Percentiles rank a stretch among this genome's conserved stretches.
Evolutionary conservation across 2,888 invertebrate species (phyloP).

Genomic region (Crossocerus cetratus): DNA sequence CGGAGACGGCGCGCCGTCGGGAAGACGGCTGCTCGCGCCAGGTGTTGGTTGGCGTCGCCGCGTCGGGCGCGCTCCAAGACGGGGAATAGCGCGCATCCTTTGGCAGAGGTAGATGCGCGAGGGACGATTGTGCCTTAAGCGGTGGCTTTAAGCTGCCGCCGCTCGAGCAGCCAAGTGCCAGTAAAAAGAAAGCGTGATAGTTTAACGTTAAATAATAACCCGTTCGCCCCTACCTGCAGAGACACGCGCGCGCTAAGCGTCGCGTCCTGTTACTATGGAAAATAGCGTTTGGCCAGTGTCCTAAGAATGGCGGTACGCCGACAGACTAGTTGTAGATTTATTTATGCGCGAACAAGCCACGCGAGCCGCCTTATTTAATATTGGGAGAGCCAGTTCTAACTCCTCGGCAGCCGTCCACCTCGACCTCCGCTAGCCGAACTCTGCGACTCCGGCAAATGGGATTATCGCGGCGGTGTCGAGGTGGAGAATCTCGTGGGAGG

Average conservation of each 20-base stretch:
- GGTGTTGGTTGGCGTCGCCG: conserved; percentile 46
- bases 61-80: conserved; percentile 42
- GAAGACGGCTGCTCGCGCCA: conserved; percentile 29
- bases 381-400: background rate
- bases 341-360: conserved; percentile 27
- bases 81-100: conserved; percentile 33
- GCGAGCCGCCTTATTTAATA: conserved; percentile 20
- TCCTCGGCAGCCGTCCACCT: background rate
- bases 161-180: conserved; percentile 38
- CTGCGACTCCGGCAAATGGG: background rate
- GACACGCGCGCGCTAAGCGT: background rate
- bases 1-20: conserved; percentile 28
- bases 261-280: background rate
- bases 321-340: conserved; percentile 34
- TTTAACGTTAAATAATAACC: conserved; percentile 54
- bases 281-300: conserved; percentile 40
- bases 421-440: background rate
- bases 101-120: conserved; percentile 40
- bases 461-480: background rate
- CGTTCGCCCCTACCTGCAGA: conserved; percentile 10
- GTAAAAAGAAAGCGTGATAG: conserved; percentile 53
- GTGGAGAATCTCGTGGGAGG: background rate
- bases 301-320: conserved; percentile 21
- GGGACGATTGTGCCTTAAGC: conserved; percentile 54
- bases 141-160: conserved; percentile 43